Conservation (phyloP, 2,797 vertebrate species). For the Rhincodon typus region DNA sequence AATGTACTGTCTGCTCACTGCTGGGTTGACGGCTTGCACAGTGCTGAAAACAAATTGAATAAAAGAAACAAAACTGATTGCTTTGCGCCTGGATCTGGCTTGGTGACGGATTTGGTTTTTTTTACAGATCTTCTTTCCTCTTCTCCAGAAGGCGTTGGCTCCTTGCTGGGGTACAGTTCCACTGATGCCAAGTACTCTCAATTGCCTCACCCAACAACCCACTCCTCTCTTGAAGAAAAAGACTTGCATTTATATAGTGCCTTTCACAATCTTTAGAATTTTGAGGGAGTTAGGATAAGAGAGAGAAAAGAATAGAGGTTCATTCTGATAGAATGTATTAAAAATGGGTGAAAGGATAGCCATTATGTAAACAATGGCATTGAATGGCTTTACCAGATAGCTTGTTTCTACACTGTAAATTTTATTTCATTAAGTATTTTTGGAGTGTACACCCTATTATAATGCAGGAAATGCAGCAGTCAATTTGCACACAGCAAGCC, state of each 20-base stretch:
- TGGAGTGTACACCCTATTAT: neutral
- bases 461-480: neutral
- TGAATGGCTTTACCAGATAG: neutral
- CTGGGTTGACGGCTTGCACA: conserved; percentile 20
- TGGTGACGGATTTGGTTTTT: conserved; percentile 4
- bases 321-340: neutral
- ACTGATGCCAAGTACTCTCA: conserved; percentile 20
- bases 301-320: neutral
- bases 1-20: conserved; percentile 33
- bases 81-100: conserved; percentile 24
- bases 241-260: conserved; percentile 17
- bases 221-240: neutral
- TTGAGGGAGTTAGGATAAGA: neutral
- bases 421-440: neutral
- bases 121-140: conserved; percentile 13
- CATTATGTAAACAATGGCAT: neutral
- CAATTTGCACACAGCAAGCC: neutral
- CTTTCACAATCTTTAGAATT: neutral
- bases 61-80: conserved; percentile 27
- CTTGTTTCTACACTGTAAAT: neutral
- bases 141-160: conserved; percentile 20
- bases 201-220: conserved; percentile 11
- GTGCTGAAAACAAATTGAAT: conserved; percentile 31
- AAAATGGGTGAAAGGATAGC: neutral
- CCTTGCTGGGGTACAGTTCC: conserved; percentile 32